Evolutionary conservation across 92 coral and sea anemone genomes (phyloP), one percentile per base, ranked within the genome.

Genomic region (Epizoanthus illoricatus): DNA sequence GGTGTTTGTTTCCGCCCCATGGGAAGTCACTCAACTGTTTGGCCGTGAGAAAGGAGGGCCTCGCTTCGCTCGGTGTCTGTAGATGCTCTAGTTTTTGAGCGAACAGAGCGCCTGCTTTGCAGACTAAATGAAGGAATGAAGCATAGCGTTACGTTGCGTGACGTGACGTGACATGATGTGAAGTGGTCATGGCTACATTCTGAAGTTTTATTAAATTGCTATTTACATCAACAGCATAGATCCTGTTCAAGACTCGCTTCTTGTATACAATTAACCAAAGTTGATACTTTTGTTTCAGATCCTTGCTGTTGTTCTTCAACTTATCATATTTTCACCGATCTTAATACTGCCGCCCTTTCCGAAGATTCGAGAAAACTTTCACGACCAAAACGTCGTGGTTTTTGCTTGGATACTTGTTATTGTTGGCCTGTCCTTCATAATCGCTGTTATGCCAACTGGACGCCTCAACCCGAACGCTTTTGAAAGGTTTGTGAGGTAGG

Each of bases 391-490:
- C 68, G 19, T 70, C 18, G 12, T 86, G 13, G 91, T 89, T 2
- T 87, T 88, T 16, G 16, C 81, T n/a, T 62, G 85, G 55, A 55
- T 92, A 24, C 60, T 88, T 8, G 63, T 54, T 45, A 61, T 65
- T 49, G 8, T 84, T 24, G 75, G 64, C 57, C 28, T 92, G 36
- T 63, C 74, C 79, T 81, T 86, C 49, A 20, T 80, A 57, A 73
- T 90, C 54, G 93, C 97, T 66, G 49, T 89, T 23, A 57, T 90
- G 61, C 97, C 91, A 5, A 90, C 93, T 24, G 97, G 93, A 17
- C 57, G 65, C 13, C 74, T 58, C 20, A 70, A 92, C 49, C 89
- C 90, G 18, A 86, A 88, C 80, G 84, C 84, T 63, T 78, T 86
- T 84, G 74, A 88, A 75, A 79, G 64, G 7, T 78, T 92, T 84